Evolutionary conservation across 2,797 vertebrate genomes (phyloP).

Genomic region (Momotus momota): DNA sequence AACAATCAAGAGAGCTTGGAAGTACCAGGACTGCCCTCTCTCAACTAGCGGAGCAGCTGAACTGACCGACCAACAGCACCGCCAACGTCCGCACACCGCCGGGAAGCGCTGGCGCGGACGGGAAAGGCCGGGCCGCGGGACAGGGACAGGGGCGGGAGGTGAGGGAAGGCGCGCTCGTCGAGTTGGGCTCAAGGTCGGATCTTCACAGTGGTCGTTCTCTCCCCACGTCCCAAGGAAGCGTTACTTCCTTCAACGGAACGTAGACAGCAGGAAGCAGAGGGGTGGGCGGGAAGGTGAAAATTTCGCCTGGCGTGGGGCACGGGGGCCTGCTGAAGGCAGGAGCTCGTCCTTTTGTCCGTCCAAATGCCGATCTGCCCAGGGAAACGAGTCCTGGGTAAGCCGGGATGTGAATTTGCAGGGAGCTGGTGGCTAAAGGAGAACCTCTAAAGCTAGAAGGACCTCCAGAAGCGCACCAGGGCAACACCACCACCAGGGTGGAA

Average conservation of each 20-base stretch:
- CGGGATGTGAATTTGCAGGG: background rate
- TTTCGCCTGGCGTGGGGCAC: background rate
- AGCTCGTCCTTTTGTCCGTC: background rate
- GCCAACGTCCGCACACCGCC: background rate
- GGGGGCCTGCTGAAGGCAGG: rapidly evolving
- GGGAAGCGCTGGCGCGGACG: background rate
- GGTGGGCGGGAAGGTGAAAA: background rate
- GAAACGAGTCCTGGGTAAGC: background rate
- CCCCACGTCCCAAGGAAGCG: background rate
- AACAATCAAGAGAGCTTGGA: background rate
- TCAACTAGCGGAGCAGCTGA: background rate
- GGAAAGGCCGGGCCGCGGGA: background rate
- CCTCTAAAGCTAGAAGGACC: background rate
- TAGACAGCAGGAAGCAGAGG: background rate
- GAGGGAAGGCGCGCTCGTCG: background rate
- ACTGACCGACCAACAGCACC: background rate
- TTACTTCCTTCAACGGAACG: background rate
- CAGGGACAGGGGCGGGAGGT: too few species aligned
- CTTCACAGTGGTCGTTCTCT: background rate
- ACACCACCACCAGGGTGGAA: rapidly evolving
- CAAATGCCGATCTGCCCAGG: background rate
- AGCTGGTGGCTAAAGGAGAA: background rate
- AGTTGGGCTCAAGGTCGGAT: background rate
- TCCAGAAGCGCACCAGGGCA: rapidly evolving
- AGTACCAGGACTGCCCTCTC: background rate